Percentiles rank a stretch among this genome's conserved stretches.
Conservation (phyloP, 2,888 invertebrate genomes). For the Nomada goodeniana region DNA sequence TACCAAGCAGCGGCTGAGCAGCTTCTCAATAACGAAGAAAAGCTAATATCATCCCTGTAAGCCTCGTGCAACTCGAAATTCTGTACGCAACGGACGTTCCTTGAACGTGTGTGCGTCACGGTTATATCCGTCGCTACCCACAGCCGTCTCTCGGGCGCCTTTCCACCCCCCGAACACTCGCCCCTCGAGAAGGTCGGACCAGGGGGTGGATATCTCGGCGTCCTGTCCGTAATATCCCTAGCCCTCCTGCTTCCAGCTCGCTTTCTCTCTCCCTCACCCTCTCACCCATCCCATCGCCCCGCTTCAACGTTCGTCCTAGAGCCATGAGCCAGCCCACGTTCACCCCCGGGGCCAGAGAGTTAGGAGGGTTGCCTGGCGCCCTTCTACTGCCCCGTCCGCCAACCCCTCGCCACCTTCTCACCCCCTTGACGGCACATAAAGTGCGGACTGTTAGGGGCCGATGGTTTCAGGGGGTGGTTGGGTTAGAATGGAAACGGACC, state of each 20-base stretch:
- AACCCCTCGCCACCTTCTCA: constrained; percentile 63
- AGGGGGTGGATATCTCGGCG: constrained; percentile 82
- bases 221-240: constrained; percentile 83
- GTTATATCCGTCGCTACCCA: constrained; percentile 80
- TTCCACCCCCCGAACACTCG: constrained; percentile 74
- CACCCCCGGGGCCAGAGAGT: constrained; percentile 77
- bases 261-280: constrained; percentile 40
- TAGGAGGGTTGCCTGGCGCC: constrained; percentile 81
- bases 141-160: constrained; percentile 79
- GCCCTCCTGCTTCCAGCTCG: constrained; percentile 72
- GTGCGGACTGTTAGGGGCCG: constrained; percentile 75
- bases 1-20: constrained; percentile 68
- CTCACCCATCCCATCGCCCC: constrained; percentile 37
- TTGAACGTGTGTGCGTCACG: constrained; percentile 78
- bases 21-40: constrained; percentile 71
- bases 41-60: constrained; percentile 45
- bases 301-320: constrained; percentile 14
- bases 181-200: constrained; percentile 73
- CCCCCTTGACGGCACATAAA: constrained; percentile 71
- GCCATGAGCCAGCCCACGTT: constrained; percentile 74
- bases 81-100: constrained; percentile 68
- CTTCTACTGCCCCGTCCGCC: constrained; percentile 72
- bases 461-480: constrained; percentile 71
- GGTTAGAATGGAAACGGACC: constrained; percentile 72
- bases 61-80: constrained; percentile 53